Conservation (phyloP, 2,888 invertebrate species). For the Steinernema scapterisci region DNA sequence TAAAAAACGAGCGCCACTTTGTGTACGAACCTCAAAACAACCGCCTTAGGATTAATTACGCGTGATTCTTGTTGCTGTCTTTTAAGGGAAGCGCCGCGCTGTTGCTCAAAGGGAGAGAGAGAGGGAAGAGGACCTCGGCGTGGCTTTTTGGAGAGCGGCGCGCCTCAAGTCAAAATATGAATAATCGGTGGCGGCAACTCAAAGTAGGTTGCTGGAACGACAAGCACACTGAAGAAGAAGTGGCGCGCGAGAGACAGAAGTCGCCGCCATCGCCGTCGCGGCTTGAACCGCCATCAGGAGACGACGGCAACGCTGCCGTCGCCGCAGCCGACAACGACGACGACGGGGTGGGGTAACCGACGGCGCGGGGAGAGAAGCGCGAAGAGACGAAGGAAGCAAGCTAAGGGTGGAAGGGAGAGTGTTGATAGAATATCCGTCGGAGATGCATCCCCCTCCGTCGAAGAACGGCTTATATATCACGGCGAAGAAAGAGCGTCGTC, state of each 20-base stretch:
- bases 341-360: constrained; percentile 7
- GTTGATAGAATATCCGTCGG: constrained; percentile 29
- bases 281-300: background rate
- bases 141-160: background rate
- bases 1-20: background rate
- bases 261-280: no score
- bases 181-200: constrained; percentile 24
- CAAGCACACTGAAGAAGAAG: background rate
- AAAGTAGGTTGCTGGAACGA: constrained; percentile 18
- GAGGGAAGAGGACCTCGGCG: no score
- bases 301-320: background rate
- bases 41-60: background rate
- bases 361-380: background rate
- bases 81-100: no score
- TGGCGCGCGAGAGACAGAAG: no score
- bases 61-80: background rate
- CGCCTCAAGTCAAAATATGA: constrained; percentile 20
- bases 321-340: constrained; percentile 6
- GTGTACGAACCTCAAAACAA: background rate
- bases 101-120: no score
- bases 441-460: constrained; percentile 26
- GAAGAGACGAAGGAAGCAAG: background rate
- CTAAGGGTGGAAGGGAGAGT: constrained; percentile 1
- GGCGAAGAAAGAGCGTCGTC: constrained; percentile 26
- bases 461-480: constrained; percentile 32